A percentile compares a stretch with the other conserved stretches of the same genome.
These are phyloP conservation scores for Apis cerana DNA, from an alignment of 1,140 invertebrate genomes.

Conservation along the genomic window DNA sequence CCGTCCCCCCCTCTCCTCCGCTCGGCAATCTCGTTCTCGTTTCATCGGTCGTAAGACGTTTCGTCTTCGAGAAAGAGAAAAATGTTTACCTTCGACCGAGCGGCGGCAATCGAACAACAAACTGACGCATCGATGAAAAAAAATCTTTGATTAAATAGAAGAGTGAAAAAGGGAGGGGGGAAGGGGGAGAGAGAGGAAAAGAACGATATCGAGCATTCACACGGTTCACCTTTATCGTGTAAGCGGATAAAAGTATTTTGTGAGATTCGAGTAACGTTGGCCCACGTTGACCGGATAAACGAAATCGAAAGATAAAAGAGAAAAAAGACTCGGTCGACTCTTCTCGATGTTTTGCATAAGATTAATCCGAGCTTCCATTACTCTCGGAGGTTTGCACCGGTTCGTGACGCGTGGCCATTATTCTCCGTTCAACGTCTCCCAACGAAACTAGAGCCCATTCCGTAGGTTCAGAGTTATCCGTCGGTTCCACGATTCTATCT, in stretches of 20 bases:
- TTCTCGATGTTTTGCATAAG: conserved; percentile 42
- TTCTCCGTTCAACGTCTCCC: conserved; percentile 55
- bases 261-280: too few species aligned
- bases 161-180: too few species aligned
- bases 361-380: conserved; percentile 50
- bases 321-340: neutral
- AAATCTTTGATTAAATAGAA: neutral
- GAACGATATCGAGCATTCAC: too few species aligned
- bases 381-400: conserved; percentile 49
- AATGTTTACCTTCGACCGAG: conserved; percentile 33
- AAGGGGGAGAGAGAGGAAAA: too few species aligned
- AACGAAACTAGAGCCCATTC: conserved; percentile 38
- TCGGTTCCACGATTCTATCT: conserved; percentile 52
- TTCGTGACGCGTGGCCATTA: conserved; percentile 62
- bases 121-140: neutral
- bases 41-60: conserved; percentile 21
- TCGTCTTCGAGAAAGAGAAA: conserved; percentile 27
- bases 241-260: too few species aligned
- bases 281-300: too few species aligned
- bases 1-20: neutral
- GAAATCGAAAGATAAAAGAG: conserved; percentile 3
- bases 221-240: too few species aligned
- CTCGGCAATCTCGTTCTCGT: neutral
- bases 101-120: neutral
- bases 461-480: conserved; percentile 49